Evolutionary conservation across 1,140 invertebrate species (phyloP).

Genomic region (Drosophila lacertosa): DNA sequence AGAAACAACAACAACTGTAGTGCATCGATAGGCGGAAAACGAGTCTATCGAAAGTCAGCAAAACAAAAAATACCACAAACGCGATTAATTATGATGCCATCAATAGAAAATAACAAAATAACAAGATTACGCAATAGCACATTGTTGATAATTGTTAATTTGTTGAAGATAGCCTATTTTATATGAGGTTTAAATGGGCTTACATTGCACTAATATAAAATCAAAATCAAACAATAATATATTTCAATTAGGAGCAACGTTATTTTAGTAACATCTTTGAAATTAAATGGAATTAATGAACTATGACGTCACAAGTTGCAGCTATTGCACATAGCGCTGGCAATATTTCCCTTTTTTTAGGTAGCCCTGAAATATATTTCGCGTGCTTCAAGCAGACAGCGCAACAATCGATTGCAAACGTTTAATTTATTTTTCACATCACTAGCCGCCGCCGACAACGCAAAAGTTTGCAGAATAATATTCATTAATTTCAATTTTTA

Average conservation of each 20-base stretch:
- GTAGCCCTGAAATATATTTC: no score
- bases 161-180: no score
- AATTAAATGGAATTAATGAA: no score
- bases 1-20: conserved; percentile 26
- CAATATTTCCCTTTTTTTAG: no score
- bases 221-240: no score
- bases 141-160: no score
- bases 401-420: neutral
- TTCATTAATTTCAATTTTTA: neutral
- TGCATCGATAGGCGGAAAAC: conserved; percentile 15
- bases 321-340: no score
- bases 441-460: conserved; percentile 19
- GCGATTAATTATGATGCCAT: neutral
- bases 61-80: conserved; percentile 1
- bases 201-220: no score
- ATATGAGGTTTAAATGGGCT: no score
- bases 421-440: neutral
- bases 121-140: neutral
- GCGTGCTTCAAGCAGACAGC: neutral
- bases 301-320: no score
- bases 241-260: no score
- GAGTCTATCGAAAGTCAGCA: conserved; percentile 18
- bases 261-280: no score
- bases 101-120: neutral
- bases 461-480: conserved; percentile 14